Conservation (phyloP, 2,113 vertebrate genomes). For the Pituophis catenifer region DNA sequence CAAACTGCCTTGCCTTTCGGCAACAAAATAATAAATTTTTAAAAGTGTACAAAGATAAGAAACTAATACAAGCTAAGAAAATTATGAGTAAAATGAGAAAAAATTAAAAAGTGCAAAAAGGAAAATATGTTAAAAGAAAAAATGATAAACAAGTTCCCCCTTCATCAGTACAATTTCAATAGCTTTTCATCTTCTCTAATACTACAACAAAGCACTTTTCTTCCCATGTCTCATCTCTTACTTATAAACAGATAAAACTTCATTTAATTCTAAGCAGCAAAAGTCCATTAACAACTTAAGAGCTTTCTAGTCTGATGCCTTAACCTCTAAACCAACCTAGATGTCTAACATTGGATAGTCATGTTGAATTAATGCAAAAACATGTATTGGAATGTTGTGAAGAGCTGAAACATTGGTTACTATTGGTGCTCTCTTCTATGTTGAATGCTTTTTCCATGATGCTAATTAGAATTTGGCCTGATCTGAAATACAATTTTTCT, state of each 20-base stretch:
- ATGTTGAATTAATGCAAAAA: neutral
- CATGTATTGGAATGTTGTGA: neutral
- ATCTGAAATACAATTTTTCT: conserved; percentile 32
- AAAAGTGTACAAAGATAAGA: neutral
- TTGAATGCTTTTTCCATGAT: neutral
- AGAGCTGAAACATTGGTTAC: neutral
- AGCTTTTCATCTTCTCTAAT: neutral
- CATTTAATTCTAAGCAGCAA: neutral
- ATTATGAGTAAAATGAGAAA: neutral
- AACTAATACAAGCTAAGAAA: neutral
- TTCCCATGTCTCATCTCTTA: neutral
- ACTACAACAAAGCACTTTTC: neutral
- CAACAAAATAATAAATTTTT: neutral
- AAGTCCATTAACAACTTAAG: neutral
- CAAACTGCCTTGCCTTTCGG: neutral
- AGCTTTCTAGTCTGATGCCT: neutral
- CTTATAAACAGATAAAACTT: neutral
- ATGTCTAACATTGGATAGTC: neutral
- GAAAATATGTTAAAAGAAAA: neutral
- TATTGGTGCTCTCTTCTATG: neutral
- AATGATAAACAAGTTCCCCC: neutral
- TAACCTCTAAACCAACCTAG: neutral
- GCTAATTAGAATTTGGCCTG: neutral
- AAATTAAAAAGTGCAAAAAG: neutral
- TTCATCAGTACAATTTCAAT: neutral